phyloP scores from a whole-genome alignment of 1,140 invertebrate genomes.

The Diprion similis region DNA sequence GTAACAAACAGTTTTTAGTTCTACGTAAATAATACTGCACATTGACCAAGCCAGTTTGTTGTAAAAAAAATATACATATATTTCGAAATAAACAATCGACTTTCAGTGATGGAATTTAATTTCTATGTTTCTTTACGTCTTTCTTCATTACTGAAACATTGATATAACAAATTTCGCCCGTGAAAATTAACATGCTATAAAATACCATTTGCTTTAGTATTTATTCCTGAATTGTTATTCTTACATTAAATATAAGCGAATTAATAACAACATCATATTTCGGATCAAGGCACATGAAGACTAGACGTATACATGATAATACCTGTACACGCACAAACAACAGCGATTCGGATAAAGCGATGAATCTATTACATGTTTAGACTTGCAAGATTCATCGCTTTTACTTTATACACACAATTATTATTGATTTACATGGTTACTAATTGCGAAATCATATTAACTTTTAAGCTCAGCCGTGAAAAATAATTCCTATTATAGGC shows the following conservation, averaged over 20 bases:
- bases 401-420: not conserved
- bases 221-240: conserved; percentile 8
- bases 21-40: not conserved
- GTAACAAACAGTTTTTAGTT: conserved; percentile 5
- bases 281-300: not conserved
- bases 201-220: conserved; percentile 12
- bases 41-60: not conserved
- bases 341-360: not conserved
- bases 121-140: conserved; percentile 10
- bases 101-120: conserved; percentile 17
- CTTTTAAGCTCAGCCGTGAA: not conserved
- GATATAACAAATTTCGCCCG: conserved; percentile 19
- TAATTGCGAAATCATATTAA: not conserved
- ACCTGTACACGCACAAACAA: not conserved
- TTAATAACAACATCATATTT: not conserved
- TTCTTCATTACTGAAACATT: not conserved
- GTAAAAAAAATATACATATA: not conserved
- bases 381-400: too few species aligned
- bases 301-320: not conserved
- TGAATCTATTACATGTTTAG: too few species aligned
- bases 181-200: conserved; percentile 35
- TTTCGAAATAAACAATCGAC: not conserved
- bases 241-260: conserved; percentile 1
- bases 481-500: not conserved
- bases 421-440: not conserved